A percentile compares a stretch with the other conserved stretches of the same genome.
Conservation (phyloP, 2,888 invertebrate species). For the Selenia dentaria region DNA sequence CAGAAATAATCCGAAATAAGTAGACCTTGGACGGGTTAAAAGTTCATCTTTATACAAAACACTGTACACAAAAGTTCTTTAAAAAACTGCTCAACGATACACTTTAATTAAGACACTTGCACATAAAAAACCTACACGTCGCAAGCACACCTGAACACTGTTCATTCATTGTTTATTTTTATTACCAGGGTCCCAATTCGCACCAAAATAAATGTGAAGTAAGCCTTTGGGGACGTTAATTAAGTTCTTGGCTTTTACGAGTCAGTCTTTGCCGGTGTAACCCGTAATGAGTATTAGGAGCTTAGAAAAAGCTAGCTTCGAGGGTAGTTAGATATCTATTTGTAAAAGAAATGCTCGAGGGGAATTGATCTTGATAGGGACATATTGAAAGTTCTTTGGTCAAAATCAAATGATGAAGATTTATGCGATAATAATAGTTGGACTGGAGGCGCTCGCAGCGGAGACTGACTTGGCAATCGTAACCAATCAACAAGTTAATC, state of each 20-base stretch:
- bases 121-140: constrained; percentile 37
- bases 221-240: constrained; percentile 56
- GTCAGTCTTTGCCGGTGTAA: constrained; percentile 50
- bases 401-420: too few relatives aligned
- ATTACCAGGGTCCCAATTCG: constrained; percentile 66
- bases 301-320: constrained; percentile 35
- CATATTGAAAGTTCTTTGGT: constrained; percentile 14
- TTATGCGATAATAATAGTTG: too few relatives aligned
- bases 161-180: constrained; percentile 76
- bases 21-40: too few relatives aligned
- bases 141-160: constrained; percentile 53
- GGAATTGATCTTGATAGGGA: constrained; percentile 7
- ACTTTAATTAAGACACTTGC: constrained; percentile 36
- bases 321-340: constrained; percentile 17
- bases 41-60: too few relatives aligned
- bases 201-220: constrained; percentile 72
- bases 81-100: constrained; percentile 23
- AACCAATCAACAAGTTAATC: too few relatives aligned
- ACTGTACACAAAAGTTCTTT: too few relatives aligned
- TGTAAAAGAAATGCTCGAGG: constrained; percentile 11
- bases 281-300: constrained; percentile 57
- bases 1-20: too few relatives aligned
- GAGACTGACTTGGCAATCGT: too few relatives aligned
- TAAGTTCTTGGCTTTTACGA: constrained; percentile 76
- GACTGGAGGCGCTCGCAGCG: too few relatives aligned